Evolutionary conservation across 2,797 vertebrate species (phyloP).

Genomic region (Heterohyrax brucei): DNA sequence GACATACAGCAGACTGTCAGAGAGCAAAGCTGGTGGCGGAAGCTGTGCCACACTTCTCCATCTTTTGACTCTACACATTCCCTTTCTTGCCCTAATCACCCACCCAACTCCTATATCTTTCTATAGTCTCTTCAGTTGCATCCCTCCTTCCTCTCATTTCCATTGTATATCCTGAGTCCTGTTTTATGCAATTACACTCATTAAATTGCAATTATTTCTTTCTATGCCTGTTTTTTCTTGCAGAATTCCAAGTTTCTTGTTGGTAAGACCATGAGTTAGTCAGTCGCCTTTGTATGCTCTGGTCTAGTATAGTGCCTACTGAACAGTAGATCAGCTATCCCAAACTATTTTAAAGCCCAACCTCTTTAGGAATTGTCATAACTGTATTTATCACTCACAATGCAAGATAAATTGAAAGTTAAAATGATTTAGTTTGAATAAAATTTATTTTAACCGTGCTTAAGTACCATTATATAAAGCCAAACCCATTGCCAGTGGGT

Average conservation of each 20-base stretch:
- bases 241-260: neutral
- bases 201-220: neutral
- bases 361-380: neutral
- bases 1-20: neutral
- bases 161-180: neutral
- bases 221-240: neutral
- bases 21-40: neutral
- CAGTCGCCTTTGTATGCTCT: neutral
- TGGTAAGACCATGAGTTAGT: neutral
- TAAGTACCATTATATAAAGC: neutral
- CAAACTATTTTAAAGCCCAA: neutral
- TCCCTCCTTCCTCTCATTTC: neutral
- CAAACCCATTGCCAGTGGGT: too few relatives aligned
- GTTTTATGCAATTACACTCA: neutral
- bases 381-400: neutral
- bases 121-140: neutral
- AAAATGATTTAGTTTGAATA: neutral
- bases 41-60: neutral
- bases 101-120: neutral
- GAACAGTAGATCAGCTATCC: neutral
- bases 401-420: neutral
- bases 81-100: neutral
- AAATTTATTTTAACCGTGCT: neutral
- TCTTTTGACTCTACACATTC: neutral
- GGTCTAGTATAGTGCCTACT: neutral